These are phyloP conservation scores for Archegozetes longisetosus DNA, from an alignment of 1,140 invertebrate species.

Conservation along the genomic window DNA sequence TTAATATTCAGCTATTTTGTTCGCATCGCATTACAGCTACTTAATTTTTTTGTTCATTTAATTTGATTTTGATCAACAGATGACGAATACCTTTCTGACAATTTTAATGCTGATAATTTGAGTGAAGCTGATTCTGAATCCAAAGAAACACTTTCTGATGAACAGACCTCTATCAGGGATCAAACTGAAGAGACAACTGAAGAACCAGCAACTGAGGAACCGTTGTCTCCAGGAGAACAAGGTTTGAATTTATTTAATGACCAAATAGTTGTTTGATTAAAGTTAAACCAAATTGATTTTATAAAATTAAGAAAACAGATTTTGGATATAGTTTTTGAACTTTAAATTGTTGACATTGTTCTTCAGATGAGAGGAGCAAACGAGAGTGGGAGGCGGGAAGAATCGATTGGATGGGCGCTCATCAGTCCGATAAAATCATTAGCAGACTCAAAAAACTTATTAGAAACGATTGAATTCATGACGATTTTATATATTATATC, in stretches of 20 bases:
- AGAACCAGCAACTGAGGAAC: not conserved
- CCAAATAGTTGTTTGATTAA: too few species aligned
- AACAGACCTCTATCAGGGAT: not conserved
- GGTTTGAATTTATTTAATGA: too few species aligned
- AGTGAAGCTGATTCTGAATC: not conserved
- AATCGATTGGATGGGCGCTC: slow-evolving; percentile 14
- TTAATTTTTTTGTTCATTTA: too few species aligned
- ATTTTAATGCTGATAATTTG: not conserved
- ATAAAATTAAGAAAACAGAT: too few species aligned
- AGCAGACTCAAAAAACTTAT: slow-evolving; percentile 6
- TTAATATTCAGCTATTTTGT: too few species aligned
- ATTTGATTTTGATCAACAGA: too few species aligned
- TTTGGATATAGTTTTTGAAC: not conserved
- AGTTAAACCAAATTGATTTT: not conserved
- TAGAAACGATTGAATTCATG: too few species aligned
- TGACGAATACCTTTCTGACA: not conserved
- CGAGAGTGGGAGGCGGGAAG: slow-evolving; percentile 6
- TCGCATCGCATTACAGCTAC: too few species aligned
- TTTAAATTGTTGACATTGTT: too few species aligned
- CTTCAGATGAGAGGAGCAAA: not conserved
- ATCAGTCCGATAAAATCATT: slow-evolving; percentile 14
- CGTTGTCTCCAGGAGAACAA: not conserved
- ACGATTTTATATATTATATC: too few species aligned
- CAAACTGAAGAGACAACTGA: not conserved
- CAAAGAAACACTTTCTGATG: not conserved